Evolutionary conservation across 1,140 invertebrate genomes (phyloP), one percentile per base, ranked within the genome.

Genomic region (Lepeophtheirus salmonis): DNA sequence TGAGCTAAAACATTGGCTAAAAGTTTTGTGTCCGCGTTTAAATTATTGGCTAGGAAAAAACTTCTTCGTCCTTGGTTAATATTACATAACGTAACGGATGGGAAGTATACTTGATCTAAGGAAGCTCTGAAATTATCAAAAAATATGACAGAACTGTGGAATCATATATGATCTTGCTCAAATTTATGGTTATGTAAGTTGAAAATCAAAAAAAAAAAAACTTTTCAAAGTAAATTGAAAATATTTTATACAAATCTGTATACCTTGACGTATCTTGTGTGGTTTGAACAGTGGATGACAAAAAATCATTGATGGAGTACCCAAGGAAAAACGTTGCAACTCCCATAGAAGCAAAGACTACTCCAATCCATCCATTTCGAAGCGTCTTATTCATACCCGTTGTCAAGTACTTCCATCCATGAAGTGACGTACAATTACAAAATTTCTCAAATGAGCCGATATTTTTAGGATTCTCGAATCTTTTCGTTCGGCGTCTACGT

Each of bases 211-310:
- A n/a, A n/a, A n/a, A n/a, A n/a, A n/a, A n/a, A n/a, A n/a, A n/a
- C n/a, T n/a, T n/a, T n/a, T n/a, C n/a, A n/a, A n/a, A n/a, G n/a
- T n/a, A n/a, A n/a, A n/a, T n/a, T n/a, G n/a, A n/a, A n/a, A n/a
- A n/a, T n/a, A n/a, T n/a, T 41, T n/a, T 41, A 41, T 41, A n/a
- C 30, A 10, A 41, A 41, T 6, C 6, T 10, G 6, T n/a, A 6
- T 57, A 57, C 55, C 55, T 57, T n/a, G 55, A 57, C 13, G 55
- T 57, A 18, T 57, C 55, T 57, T 57, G 55, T 23, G 55, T 57
- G 13, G 55, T 57, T 57, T 57, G 55, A 26, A 57, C 55, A 24
- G 55, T 57, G 26, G 55, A 57, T 24, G 55, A 24, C 3, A 57
- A 21, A n/a, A 57, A 57, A 30, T 57, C 55, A 57, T 57, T 57